Evolutionary conservation across 2,888 invertebrate genomes (phyloP).

Genomic region (Hipparchia sbordonii): DNA sequence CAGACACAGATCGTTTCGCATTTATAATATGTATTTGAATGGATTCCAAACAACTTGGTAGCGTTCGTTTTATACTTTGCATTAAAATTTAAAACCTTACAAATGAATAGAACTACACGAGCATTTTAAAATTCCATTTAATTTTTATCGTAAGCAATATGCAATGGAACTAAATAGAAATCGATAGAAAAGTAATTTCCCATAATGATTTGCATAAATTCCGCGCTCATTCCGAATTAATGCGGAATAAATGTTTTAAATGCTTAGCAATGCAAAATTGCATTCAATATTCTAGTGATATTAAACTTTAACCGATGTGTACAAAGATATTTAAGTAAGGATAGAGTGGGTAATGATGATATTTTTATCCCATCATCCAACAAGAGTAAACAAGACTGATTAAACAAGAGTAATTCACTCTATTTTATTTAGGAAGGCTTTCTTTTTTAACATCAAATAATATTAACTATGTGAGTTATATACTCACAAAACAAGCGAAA

Average conservation of each 20-base stretch:
- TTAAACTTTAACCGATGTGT: conserved; percentile 35
- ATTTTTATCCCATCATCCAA: not conserved
- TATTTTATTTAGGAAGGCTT: no score
- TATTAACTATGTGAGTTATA: no score
- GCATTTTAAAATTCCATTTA: not conserved
- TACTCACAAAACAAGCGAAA: no score
- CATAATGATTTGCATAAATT: conserved; percentile 29
- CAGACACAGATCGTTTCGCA: no score
- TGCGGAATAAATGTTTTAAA: conserved; percentile 28
- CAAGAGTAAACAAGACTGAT: no score
- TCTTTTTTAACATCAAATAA: no score
- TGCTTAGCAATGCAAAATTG: conserved; percentile 32
- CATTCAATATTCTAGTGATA: conserved; percentile 34
- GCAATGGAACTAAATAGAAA: conserved; percentile 27
- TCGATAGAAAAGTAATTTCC: conserved; percentile 33
- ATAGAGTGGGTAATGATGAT: not conserved
- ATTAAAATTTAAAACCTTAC: no score
- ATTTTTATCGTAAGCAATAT: conserved; percentile 3
- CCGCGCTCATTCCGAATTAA: conserved; percentile 14
- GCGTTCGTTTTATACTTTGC: no score
- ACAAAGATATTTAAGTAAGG: not conserved
- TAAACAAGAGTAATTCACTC: no score
- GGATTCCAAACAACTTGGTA: no score
- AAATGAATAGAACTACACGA: not conserved
- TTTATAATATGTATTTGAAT: no score